A percentile compares a stretch with the other conserved stretches of the same genome.
Conservation (phyloP, 2,797 vertebrate species). For the Anguilla pacifica region DNA sequence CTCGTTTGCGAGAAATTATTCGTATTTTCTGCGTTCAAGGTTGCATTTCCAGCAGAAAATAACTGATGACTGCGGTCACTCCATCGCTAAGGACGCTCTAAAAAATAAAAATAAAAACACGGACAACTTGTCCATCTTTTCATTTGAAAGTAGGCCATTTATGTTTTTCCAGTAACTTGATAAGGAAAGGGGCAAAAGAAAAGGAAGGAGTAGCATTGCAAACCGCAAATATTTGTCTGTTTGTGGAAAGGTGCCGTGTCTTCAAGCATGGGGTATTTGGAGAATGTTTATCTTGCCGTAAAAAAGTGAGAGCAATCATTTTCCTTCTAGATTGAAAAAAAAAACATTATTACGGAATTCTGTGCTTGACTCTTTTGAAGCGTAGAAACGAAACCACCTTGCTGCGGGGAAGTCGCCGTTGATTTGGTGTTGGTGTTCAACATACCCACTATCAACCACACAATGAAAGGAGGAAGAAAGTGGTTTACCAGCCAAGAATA, state of each 20-base stretch:
- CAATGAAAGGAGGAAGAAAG: conserved; percentile 60
- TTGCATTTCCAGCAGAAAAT: conserved; percentile 61
- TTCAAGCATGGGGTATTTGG: conserved; percentile 63
- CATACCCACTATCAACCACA: conserved; percentile 72
- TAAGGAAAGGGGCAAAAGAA: conserved; percentile 6
- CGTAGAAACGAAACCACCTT: conserved; percentile 48
- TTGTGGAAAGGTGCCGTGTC: conserved; percentile 67
- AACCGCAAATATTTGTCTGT: conserved; percentile 50
- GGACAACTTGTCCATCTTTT: conserved; percentile 62
- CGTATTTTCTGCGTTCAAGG: conserved; percentile 56
- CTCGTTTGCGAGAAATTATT: conserved; percentile 67
- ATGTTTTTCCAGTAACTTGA: conserved; percentile 60
- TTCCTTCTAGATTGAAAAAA: conserved; percentile 62
- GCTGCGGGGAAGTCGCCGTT: conserved; percentile 61
- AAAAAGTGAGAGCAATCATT: conserved; percentile 64
- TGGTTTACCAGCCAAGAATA: conserved; percentile 73
- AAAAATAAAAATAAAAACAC: conserved; percentile 63
- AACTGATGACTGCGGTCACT: conserved; percentile 57
- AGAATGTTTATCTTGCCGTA: conserved; percentile 73
- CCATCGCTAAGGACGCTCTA: conserved; percentile 69
- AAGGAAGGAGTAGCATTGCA: not conserved
- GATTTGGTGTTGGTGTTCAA: conserved; percentile 67
- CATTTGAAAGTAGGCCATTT: conserved; percentile 62
- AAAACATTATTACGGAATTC: conserved; percentile 58
- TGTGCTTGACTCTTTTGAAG: conserved; percentile 58